phyloP scores from a whole-genome alignment of 2,113 vertebrate species.

The Sinocyclocheilus anshuiensis region DNA sequence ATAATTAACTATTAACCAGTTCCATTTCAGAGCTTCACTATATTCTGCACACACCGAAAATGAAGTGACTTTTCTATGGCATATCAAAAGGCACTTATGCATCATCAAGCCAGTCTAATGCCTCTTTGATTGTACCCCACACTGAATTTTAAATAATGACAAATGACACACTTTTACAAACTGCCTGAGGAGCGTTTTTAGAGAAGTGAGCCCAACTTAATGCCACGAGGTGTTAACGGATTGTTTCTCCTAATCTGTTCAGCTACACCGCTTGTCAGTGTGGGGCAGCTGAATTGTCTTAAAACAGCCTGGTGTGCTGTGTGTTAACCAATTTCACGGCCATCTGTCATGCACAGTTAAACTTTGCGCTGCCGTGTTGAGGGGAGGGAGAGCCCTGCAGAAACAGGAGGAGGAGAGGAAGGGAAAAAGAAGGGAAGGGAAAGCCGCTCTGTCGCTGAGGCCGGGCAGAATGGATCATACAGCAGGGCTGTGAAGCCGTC shows the following conservation, averaged over 20 bases:
- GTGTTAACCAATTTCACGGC: conserved; percentile 95
- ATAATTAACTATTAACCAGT: background rate
- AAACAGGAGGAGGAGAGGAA: conserved; percentile 41
- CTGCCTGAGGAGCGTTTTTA: conserved; percentile 69
- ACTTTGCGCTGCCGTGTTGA: conserved; percentile 86
- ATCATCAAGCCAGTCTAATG: conserved; percentile 68
- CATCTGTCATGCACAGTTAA: conserved; percentile 97
- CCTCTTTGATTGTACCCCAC: conserved; percentile 65
- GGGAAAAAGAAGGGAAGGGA: background rate
- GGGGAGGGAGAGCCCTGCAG: conserved; percentile 71
- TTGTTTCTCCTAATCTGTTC: conserved; percentile 75
- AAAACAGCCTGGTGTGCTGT: conserved; percentile 62
- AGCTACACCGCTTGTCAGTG: conserved; percentile 71
- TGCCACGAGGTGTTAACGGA: conserved; percentile 74
- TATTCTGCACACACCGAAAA: conserved; percentile 56
- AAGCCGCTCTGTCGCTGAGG: conserved; percentile 46
- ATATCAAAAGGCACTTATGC: conserved; percentile 74
- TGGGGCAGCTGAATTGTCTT: conserved; percentile 59
- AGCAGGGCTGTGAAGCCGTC: conserved; percentile 86
- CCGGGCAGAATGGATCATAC: conserved; percentile 81
- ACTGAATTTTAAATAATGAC: conserved; percentile 69
- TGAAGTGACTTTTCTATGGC: conserved; percentile 59
- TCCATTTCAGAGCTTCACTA: conserved; percentile 61
- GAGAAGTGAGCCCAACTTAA: conserved; percentile 65
- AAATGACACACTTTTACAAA: conserved; percentile 57